Conservation (phyloP, 2,113 vertebrate genomes). For the Hemibagrus wyckioides region DNA sequence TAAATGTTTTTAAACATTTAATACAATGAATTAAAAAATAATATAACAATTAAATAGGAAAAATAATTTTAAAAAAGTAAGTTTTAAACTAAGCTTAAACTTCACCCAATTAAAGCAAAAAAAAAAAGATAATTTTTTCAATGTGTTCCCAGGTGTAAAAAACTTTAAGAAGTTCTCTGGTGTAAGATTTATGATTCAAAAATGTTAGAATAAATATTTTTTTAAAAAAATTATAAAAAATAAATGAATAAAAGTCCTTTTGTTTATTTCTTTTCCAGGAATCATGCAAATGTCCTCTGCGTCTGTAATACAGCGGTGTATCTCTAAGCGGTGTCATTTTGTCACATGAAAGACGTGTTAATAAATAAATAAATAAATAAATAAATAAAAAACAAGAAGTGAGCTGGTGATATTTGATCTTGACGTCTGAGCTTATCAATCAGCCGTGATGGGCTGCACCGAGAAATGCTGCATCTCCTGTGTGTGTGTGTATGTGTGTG, state of each 20-base stretch:
- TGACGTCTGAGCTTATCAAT: slow-evolving; percentile 50
- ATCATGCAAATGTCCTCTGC: slow-evolving; percentile 39
- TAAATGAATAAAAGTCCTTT: background rate
- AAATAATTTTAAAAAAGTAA: too few relatives aligned
- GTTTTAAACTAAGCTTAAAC: too few relatives aligned
- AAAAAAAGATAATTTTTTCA: too few relatives aligned
- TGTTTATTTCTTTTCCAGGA: background rate
- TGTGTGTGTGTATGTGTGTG: slow-evolving; percentile 26
- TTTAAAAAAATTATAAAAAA: background rate
- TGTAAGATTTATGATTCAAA: background rate
- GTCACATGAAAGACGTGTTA: slow-evolving; percentile 54
- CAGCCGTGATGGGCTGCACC: slow-evolving; percentile 42
- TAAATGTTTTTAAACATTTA: background rate
- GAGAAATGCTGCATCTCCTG: slow-evolving; percentile 34
- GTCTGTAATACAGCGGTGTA: slow-evolving; percentile 44
- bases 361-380: background rate
- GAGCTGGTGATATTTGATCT: slow-evolving; percentile 42
- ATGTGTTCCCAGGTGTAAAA: background rate
- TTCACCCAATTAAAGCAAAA: too few relatives aligned
- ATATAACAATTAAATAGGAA: background rate
- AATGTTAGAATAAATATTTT: background rate
- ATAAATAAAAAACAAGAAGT: slow-evolving; percentile 27
- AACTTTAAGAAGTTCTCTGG: background rate
- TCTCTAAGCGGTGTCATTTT: slow-evolving; percentile 49
- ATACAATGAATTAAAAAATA: background rate